These are phyloP conservation scores for Rhynchotus rufescens DNA, from an alignment of 2,797 vertebrate species.

Conservation along the genomic window DNA sequence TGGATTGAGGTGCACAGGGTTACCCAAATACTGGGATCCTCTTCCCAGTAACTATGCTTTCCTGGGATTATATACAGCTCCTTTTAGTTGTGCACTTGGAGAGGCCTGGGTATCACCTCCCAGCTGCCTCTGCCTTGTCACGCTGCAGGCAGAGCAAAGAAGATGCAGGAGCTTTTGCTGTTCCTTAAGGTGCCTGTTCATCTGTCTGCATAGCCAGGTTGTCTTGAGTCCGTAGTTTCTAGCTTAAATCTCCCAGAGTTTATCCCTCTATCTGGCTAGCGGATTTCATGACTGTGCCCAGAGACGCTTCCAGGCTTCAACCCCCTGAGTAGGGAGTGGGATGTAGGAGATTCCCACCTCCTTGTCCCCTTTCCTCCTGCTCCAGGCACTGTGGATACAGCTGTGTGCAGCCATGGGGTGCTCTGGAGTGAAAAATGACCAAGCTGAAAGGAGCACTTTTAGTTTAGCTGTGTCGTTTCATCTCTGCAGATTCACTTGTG, in stretches of 20 bases:
- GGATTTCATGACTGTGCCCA: rapidly evolving
- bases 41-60: background rate
- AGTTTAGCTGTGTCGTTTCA: background rate
- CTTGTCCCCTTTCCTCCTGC: background rate
- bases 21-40: background rate
- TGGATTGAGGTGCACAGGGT: rapidly evolving
- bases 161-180: background rate
- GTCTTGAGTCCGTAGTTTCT: too few relatives aligned
- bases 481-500: too few relatives aligned
- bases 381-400: background rate
- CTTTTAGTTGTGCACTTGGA: background rate
- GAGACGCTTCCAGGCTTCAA: background rate
- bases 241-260: too few relatives aligned
- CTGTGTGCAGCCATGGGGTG: too few relatives aligned
- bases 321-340: background rate
- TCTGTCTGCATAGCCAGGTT: background rate
- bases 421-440: background rate
- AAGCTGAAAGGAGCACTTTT: background rate
- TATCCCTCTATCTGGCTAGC: too few relatives aligned
- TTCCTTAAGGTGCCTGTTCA: background rate
- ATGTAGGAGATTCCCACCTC: background rate
- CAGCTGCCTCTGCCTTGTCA: background rate
- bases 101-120: background rate
- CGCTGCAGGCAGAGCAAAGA: too few relatives aligned
- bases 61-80: background rate